Evolutionary conservation across 2,113 vertebrate species (phyloP).

Genomic region (Orthochromis malagaraziensis): DNA sequence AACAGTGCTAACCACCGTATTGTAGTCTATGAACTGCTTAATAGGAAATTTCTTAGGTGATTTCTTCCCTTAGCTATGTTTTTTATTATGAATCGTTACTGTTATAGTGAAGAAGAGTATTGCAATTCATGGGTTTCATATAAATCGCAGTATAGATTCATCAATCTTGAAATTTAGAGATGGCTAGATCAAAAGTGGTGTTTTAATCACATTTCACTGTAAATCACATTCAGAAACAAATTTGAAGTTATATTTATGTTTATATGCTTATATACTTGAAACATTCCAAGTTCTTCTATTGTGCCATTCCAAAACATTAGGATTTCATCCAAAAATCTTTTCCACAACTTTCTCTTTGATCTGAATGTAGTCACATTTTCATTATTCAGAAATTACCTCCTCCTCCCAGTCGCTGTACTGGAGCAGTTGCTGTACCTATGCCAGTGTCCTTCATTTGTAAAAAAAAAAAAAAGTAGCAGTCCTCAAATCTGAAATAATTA

Average conservation of each 20-base stretch:
- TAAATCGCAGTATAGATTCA: background rate
- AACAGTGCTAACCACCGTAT: rapidly evolving
- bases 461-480: background rate
- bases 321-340: background rate
- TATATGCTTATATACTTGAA: background rate
- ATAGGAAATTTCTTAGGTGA: background rate
- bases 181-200: background rate
- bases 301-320: background rate
- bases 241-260: background rate
- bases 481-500: background rate
- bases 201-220: background rate
- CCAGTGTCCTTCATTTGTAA: background rate
- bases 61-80: background rate
- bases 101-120: background rate
- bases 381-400: background rate
- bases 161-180: background rate
- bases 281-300: background rate
- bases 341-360: background rate
- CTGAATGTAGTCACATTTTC: background rate
- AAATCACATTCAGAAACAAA: background rate
- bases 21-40: background rate
- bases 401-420: background rate
- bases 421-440: background rate
- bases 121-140: background rate
- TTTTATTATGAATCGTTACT: background rate